These are phyloP conservation scores for Mantis religiosa DNA, from an alignment of 2,888 invertebrate genomes.

Conservation along the genomic window DNA sequence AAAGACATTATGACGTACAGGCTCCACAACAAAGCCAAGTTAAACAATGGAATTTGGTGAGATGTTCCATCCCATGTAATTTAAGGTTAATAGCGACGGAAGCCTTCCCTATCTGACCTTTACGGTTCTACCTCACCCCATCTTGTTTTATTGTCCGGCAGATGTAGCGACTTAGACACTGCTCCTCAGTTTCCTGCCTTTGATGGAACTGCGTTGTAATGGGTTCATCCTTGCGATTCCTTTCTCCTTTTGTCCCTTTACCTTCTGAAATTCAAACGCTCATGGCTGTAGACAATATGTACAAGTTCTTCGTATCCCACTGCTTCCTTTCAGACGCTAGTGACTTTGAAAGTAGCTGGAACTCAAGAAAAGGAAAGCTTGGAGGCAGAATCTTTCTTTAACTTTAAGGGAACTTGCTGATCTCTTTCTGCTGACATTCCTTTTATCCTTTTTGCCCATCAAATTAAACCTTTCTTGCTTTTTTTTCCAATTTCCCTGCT, in stretches of 20 bases:
- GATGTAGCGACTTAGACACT: neutral
- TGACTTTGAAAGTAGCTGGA: neutral
- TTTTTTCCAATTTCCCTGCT: neutral
- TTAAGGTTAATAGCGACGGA: neutral
- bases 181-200: neutral
- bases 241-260: neutral
- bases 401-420: neutral
- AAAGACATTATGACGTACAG: neutral
- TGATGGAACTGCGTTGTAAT: neutral
- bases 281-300: neutral
- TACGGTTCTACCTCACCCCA: neutral
- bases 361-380: neutral
- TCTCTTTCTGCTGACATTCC: neutral
- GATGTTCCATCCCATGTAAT: neutral
- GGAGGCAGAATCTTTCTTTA: neutral
- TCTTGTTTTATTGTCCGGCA: neutral
- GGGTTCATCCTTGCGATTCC: neutral
- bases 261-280: neutral
- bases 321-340: neutral
- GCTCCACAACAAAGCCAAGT: neutral
- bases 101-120: neutral
- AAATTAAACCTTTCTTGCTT: neutral
- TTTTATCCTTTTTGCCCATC: neutral
- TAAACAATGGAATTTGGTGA: neutral
- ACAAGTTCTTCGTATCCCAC: neutral